A percentile compares a stretch with the other conserved stretches of the same genome.
phyloP scores from a whole-genome alignment of 2,888 invertebrate genomes.

The Meiosimyza decipiens region DNA sequence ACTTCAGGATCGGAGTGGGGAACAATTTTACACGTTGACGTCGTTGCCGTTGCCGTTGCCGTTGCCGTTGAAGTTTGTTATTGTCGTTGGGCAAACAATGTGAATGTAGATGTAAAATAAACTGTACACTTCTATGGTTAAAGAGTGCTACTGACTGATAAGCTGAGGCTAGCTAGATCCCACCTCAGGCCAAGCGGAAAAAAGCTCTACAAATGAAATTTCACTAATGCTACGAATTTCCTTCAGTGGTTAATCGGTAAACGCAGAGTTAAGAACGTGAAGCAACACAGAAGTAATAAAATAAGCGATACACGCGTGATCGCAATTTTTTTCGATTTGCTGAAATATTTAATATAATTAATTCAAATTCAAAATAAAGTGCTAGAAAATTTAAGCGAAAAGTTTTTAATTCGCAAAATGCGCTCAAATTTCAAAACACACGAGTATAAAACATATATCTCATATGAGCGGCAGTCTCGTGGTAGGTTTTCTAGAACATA shows the following conservation, averaged over 20 bases:
- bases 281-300: constrained; percentile 20
- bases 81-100: constrained; percentile 32
- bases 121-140: constrained; percentile 5
- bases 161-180: constrained; percentile 20
- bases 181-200: constrained; percentile 31
- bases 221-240: constrained; percentile 17
- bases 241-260: constrained; percentile 58
- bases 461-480: constrained; percentile 58
- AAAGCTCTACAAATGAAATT: constrained; percentile 41
- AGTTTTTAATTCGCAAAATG: constrained; percentile 38
- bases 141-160: constrained; percentile 14
- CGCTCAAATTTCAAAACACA: constrained; percentile 60
- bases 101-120: constrained; percentile 32
- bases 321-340: neutral
- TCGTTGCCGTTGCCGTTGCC: no score
- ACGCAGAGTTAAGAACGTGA: constrained; percentile 55
- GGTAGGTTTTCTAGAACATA: constrained; percentile 48
- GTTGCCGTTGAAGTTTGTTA: neutral
- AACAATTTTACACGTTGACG: no score
- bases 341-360: constrained; percentile 4
- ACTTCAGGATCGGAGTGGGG: no score
- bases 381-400: neutral
- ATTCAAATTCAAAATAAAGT: constrained; percentile 2
- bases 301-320: neutral
- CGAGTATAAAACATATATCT: constrained; percentile 62